Percentiles rank a stretch among this genome's conserved stretches.
These are phyloP conservation scores for Drosophila kuntzei DNA, from an alignment of 2,888 invertebrate species.

Conservation along the genomic window DNA sequence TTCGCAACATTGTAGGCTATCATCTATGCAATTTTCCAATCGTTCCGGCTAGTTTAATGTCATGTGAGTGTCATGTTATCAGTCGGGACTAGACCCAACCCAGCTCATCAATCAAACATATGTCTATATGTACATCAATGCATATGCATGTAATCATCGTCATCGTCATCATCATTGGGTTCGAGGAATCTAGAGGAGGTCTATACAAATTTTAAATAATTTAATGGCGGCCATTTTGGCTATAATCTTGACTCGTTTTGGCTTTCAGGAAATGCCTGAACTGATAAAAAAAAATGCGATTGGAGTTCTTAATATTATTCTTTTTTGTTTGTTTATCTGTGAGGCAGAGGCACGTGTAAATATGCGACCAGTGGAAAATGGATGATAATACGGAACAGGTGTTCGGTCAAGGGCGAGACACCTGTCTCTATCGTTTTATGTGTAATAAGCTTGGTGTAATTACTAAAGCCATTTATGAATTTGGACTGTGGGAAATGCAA, in stretches of 20 bases:
- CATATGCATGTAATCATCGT: constrained; percentile 35
- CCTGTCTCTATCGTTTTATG: constrained; percentile 22
- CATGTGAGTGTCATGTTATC: constrained; percentile 62
- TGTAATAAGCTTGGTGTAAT: constrained; percentile 23
- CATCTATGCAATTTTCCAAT: constrained; percentile 42
- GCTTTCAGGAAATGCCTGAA: constrained; percentile 59
- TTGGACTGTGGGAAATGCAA: constrained; percentile 24
- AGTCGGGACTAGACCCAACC: constrained; percentile 21
- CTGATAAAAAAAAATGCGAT: constrained; percentile 60
- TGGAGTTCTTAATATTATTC: neutral
- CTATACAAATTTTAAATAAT: constrained; percentile 14
- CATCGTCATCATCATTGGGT: constrained; percentile 18
- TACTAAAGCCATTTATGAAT: constrained; percentile 53
- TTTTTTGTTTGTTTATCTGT: constrained; percentile 2
- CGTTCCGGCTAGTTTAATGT: constrained; percentile 40
- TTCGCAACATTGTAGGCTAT: constrained; percentile 31
- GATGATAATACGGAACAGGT: constrained; percentile 48
- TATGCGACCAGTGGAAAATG: constrained; percentile 14
- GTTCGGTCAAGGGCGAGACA: constrained; percentile 44
- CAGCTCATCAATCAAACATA: constrained; percentile 33
- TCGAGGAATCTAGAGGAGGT: neutral
- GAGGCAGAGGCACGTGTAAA: constrained; percentile 42
- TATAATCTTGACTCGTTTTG: constrained; percentile 13
- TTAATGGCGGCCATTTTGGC: constrained; percentile 14
- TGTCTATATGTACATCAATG: constrained; percentile 7